Base-by-base conservation (phyloP, 2,888 invertebrate species). In the Papilio elwesi region DNA sequence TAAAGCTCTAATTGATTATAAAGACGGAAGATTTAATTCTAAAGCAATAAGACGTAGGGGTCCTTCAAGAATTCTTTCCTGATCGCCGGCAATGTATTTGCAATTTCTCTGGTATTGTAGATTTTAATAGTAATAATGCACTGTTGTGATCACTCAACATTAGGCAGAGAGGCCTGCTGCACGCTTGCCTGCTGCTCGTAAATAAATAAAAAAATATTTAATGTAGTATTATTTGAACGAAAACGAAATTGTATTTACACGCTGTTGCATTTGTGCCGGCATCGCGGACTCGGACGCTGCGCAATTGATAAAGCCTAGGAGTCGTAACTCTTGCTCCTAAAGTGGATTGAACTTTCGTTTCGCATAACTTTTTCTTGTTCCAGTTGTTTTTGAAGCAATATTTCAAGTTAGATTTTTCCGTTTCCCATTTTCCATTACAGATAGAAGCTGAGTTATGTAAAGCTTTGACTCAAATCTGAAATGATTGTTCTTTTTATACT, bases 281-380 rank as follows among this genome's bases (percentile, higher is more conserved):
- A 9, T 51, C 13, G 38, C 48, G 66, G 65, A 66, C 13, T 15
- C 64, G 36, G 53, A 36, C 48, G 52, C 53, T 49, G 38, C 13
- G 49, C 55, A 59, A 71, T 65, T 66, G 66, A 71, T 71, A 66
- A 16, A 66, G 71, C 59, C 15, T 13, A n/a, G n/a, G 49, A 16
- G 66, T 59, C 66, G 51, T 71, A 59, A 71, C 64, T 65, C 64
- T 67, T 47, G 53, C 15, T 70, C 13, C 53, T 13, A 55, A 55
- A 70, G 70, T 70, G 64, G 70, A 70, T 70, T 55, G 64, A 65
- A 70, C 66, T 57, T 71, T 66, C 71, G 38, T 51, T 66, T 43
- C 55, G 49, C 16, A 11, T 49, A 55, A 65, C 16, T 43, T 43
- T 38, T 69, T 69, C 49, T 15, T 52, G 69, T 49, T 63, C 16